Evolutionary conservation across 64 coral and sea anemone genomes (phyloP).

Genomic region (Exaiptasia diaphana): DNA sequence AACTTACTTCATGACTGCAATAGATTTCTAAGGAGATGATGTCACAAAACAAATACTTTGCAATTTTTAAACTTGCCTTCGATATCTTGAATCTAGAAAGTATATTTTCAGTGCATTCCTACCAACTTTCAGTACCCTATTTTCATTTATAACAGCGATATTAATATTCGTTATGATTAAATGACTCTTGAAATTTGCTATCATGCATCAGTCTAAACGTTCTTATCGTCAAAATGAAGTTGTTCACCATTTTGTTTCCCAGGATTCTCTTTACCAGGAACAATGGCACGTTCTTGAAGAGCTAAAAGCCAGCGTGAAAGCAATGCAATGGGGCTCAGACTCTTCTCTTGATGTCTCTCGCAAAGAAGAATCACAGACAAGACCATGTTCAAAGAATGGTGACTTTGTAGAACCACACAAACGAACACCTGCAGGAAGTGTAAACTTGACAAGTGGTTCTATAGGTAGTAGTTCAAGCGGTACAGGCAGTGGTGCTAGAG

Average conservation of each 20-base stretch:
- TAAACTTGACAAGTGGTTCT: background rate
- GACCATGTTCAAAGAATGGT: conserved; percentile 1
- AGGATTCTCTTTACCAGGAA: conserved; percentile 27
- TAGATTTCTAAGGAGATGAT: too few relatives aligned
- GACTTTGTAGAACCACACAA: conserved; percentile 25
- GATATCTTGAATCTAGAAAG: too few relatives aligned
- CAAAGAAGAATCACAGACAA: background rate
- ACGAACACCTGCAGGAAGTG: conserved; percentile 5
- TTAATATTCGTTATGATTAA: too few relatives aligned
- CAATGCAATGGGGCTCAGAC: conserved; percentile 10
- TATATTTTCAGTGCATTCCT: too few relatives aligned
- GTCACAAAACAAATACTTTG: too few relatives aligned
- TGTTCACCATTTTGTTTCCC: background rate
- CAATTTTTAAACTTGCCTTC: too few relatives aligned
- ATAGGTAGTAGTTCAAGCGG: too few relatives aligned
- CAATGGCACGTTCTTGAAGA: conserved; percentile 56
- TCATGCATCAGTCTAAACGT: background rate
- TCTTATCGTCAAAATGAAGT: background rate
- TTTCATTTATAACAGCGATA: too few relatives aligned
- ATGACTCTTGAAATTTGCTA: background rate
- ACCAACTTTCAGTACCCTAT: too few relatives aligned
- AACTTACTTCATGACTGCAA: too few relatives aligned
- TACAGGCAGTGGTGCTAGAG: too few relatives aligned
- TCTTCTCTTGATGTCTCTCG: background rate
- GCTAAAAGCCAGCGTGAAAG: conserved; percentile 53